These are phyloP conservation scores for Enteromius afrohamiltoni DNA, from an alignment of 2,797 vertebrate genomes.

Conservation along the genomic window DNA sequence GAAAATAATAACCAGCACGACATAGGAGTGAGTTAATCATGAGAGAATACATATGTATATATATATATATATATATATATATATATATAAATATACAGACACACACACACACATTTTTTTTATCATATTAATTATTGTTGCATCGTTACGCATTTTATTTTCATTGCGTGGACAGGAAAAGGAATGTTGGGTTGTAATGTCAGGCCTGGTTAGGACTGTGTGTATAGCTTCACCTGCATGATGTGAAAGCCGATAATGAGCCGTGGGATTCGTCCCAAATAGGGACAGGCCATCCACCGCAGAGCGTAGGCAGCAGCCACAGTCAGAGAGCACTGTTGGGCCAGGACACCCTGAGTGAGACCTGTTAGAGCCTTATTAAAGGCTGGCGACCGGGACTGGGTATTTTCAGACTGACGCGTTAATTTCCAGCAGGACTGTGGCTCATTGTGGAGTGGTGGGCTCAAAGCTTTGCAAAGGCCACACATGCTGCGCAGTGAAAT, in stretches of 20 bases:
- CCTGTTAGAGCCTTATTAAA: slow-evolving; percentile 30
- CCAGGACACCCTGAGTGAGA: slow-evolving; percentile 47
- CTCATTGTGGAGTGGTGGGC: slow-evolving; percentile 60
- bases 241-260: slow-evolving; percentile 40
- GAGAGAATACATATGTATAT: too few species aligned
- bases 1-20: not conserved
- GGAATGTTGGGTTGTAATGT: not conserved
- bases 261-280: slow-evolving; percentile 5
- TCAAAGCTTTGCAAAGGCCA: slow-evolving; percentile 68
- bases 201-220: not conserved
- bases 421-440: slow-evolving; percentile 72
- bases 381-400: slow-evolving; percentile 59
- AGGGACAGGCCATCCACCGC: slow-evolving; percentile 1
- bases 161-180: not conserved
- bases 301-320: not conserved
- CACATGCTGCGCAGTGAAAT: slow-evolving; percentile 75
- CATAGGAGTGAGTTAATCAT: not conserved
- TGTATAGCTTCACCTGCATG: slow-evolving; percentile 20
- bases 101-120: too few species aligned
- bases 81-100: too few species aligned
- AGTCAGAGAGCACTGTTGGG: slow-evolving; percentile 37
- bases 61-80: too few species aligned
- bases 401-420: slow-evolving; percentile 70
- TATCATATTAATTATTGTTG: not conserved
- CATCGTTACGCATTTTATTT: not conserved